These are phyloP conservation scores for Micoletzkya japonica DNA, from an alignment of 2,888 invertebrate genomes.

Conservation along the genomic window DNA sequence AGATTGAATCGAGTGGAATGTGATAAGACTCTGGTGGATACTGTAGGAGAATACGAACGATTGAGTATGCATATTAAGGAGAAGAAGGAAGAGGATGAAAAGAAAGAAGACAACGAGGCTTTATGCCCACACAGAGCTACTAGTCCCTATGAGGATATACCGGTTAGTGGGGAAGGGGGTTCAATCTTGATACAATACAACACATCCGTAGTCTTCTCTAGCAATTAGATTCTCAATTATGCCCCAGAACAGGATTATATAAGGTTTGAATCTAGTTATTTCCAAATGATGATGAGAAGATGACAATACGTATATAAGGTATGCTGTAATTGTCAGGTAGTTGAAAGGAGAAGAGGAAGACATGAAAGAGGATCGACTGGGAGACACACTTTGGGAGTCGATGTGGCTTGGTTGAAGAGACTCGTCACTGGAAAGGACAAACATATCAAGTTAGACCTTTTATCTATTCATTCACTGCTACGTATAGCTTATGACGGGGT, in stretches of 20 bases:
- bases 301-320: too few species aligned
- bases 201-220: too few species aligned
- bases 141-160: constrained; percentile 25
- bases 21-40: not conserved
- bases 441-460: too few species aligned
- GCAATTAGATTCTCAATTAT: too few species aligned
- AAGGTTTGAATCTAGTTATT: too few species aligned
- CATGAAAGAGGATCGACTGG: constrained; percentile 54
- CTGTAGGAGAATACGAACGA: constrained; percentile 11
- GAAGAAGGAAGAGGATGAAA: not conserved
- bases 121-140: constrained; percentile 15
- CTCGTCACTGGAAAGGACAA: constrained; percentile 38
- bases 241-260: too few species aligned
- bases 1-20: constrained; percentile 2
- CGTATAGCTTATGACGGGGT: too few species aligned
- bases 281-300: too few species aligned
- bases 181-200: too few species aligned
- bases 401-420: constrained; percentile 61
- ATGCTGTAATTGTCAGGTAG: not conserved
- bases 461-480: too few species aligned
- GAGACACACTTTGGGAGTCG: constrained; percentile 61
- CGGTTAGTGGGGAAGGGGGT: too few species aligned
- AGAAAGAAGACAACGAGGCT: too few species aligned
- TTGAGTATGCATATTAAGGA: not conserved
- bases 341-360: constrained; percentile 30